Conservation (phyloP, 2,888 invertebrate species). For the Campaea margaritaria region DNA sequence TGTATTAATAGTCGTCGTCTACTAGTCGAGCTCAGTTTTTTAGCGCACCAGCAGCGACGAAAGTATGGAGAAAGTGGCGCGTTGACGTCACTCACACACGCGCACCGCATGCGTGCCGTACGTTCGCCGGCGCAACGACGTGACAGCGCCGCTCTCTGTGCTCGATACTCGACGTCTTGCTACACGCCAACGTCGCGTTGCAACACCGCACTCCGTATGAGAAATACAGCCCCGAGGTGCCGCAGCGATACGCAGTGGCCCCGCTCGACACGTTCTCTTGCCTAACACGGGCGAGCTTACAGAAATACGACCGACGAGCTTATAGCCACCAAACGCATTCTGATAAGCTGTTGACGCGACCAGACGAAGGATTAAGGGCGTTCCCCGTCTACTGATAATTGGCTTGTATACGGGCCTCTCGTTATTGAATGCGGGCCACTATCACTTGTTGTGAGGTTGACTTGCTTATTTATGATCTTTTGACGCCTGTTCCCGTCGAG, state of each 20-base stretch:
- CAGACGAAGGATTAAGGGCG: conserved; percentile 57
- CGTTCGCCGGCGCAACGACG: conserved; percentile 55
- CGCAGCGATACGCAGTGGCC: conserved; percentile 75
- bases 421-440: conserved; percentile 69
- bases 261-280: conserved; percentile 81
- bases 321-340: conserved; percentile 35
- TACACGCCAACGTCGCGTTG: conserved; percentile 65
- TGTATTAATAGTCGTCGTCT: conserved; percentile 78
- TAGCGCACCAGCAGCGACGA: conserved; percentile 82
- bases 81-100: conserved; percentile 83
- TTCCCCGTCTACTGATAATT: conserved; percentile 64
- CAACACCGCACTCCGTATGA: conserved; percentile 72
- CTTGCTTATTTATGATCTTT: conserved; percentile 42
- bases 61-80: conserved; percentile 85
- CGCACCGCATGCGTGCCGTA: conserved; percentile 66
- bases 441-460: conserved; percentile 49
- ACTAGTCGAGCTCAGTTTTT: conserved; percentile 78
- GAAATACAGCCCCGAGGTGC: conserved; percentile 66
- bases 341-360: conserved; percentile 39
- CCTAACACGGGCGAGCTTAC: conserved; percentile 63
- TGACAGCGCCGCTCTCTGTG: conserved; percentile 66
- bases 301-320: conserved; percentile 51
- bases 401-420: conserved; percentile 68
- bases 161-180: conserved; percentile 69
- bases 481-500: conserved; percentile 44